Conservation (phyloP, 1,140 invertebrate species). For the Pantala flavescens region DNA sequence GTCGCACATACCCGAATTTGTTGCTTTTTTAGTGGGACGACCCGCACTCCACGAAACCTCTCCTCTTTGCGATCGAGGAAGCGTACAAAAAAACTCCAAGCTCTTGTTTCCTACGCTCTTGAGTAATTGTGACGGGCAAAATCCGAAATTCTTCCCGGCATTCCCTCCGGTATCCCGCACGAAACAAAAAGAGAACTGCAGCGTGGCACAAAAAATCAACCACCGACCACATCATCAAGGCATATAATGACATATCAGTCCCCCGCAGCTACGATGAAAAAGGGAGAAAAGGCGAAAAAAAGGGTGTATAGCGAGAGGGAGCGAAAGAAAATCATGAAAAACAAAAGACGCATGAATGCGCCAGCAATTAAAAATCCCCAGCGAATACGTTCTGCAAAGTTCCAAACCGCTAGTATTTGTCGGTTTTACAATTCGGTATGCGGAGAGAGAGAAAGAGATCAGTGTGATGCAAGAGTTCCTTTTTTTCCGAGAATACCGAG, state of each 20-base stretch:
- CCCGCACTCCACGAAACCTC: too few species aligned
- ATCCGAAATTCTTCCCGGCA: neutral
- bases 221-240: neutral
- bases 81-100: neutral
- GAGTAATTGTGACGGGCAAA: neutral
- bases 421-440: neutral
- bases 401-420: neutral
- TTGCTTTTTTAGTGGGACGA: too few species aligned
- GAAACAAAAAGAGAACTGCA: neutral
- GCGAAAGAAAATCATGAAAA: neutral
- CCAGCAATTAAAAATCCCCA: neutral
- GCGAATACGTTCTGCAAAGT: neutral
- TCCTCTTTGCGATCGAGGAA: neutral
- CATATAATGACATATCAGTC: constrained; percentile 3
- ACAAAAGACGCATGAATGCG: neutral
- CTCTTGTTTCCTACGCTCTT: neutral
- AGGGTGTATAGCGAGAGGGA: neutral
- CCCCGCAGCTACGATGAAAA: neutral
- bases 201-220: neutral
- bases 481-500: too few species aligned
- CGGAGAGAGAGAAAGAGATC: neutral
- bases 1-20: too few species aligned
- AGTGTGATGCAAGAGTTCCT: too few species aligned
- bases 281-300: neutral
- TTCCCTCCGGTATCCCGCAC: neutral